Percentiles rank a stretch among this genome's conserved stretches.
Evolutionary conservation across 2,888 invertebrate species (phyloP).

Genomic region (Sphaerophoria taeniata): DNA sequence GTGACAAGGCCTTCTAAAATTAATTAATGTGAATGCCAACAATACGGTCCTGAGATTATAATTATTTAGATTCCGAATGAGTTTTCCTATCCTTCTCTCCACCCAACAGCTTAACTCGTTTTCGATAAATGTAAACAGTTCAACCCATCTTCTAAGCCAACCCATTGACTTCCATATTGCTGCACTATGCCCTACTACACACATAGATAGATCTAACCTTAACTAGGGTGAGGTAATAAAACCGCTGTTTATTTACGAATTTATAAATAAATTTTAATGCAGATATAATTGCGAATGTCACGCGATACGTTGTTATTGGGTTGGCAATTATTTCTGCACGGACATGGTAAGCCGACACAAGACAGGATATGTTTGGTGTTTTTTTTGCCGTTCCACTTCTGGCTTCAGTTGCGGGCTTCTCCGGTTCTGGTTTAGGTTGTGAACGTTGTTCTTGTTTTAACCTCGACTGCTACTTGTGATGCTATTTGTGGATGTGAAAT

Average conservation of each 20-base stretch:
- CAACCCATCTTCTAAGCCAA: slow-evolving; percentile 1
- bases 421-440: neutral
- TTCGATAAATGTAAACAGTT: slow-evolving; percentile 70
- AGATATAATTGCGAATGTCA: slow-evolving; percentile 75
- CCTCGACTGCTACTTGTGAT: slow-evolving; percentile 52
- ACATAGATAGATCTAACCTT: slow-evolving; percentile 49
- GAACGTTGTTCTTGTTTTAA: neutral
- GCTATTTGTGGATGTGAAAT: slow-evolving; percentile 66
- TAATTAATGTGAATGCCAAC: neutral
- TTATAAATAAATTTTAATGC: slow-evolving; percentile 75
- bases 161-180: neutral
- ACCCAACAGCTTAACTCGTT: slow-evolving; percentile 41
- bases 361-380: slow-evolving; percentile 72
- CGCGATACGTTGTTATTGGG: slow-evolving; percentile 71
- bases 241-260: slow-evolving; percentile 74
- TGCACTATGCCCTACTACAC: slow-evolving; percentile 2
- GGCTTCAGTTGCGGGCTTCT: slow-evolving; percentile 8
- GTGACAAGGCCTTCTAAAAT: no score
- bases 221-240: slow-evolving; percentile 72
- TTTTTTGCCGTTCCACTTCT: slow-evolving; percentile 28
- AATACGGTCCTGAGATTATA: slow-evolving; percentile 8
- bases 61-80: slow-evolving; percentile 4
- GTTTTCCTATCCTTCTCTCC: neutral
- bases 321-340: slow-evolving; percentile 73
- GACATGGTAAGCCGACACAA: slow-evolving; percentile 68